phyloP scores from a whole-genome alignment of 2,113 vertebrate species.

The Barnardius zonarius region DNA sequence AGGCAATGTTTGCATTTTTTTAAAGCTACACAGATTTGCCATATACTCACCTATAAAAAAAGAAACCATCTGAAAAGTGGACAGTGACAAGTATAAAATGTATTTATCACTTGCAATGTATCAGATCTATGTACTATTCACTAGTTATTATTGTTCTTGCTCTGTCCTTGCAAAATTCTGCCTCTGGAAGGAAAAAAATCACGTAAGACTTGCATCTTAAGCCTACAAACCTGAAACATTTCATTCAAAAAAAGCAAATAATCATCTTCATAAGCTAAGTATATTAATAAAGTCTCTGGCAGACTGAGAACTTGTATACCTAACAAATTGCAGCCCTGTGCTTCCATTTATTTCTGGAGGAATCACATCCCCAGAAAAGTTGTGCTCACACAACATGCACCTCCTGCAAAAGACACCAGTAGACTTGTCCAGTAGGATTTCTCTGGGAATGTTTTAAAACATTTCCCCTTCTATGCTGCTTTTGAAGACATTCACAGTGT shows the following conservation, averaged over 20 bases:
- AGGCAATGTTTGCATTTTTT: background rate
- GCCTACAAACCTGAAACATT: background rate
- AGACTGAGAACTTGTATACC: background rate
- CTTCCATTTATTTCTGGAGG: background rate
- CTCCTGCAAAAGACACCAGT: background rate
- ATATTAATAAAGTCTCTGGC: background rate
- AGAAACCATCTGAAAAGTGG: background rate
- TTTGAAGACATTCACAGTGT: background rate
- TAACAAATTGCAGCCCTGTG: background rate
- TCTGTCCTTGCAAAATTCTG: background rate
- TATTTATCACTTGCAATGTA: background rate
- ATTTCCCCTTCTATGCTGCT: background rate
- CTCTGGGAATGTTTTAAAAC: background rate
- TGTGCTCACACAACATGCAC: background rate
- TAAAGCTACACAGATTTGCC: background rate
- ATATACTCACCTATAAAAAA: background rate
- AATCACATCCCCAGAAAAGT: background rate
- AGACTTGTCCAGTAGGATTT: background rate
- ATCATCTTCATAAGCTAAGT: background rate
- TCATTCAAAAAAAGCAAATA: background rate
- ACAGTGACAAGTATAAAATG: background rate
- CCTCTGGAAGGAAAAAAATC: background rate
- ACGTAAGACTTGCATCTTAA: background rate
- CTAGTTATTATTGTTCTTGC: background rate
- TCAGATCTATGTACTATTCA: background rate